Percentiles rank a stretch among this genome's conserved stretches.
Evolutionary conservation across 2,888 invertebrate genomes (phyloP).

Genomic region (Melanophora roralis): DNA sequence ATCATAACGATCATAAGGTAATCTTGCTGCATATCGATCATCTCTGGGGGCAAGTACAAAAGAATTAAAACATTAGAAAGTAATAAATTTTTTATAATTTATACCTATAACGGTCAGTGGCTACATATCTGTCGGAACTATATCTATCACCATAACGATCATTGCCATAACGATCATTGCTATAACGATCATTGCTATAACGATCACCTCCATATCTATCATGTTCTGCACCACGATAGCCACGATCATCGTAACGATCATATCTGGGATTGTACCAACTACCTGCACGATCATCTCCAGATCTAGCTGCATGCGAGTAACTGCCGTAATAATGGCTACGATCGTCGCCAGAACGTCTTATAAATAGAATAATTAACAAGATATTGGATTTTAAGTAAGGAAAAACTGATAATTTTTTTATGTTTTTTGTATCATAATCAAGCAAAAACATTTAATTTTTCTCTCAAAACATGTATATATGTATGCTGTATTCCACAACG

Average conservation of each 20-base stretch:
- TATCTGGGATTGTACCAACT: constrained; percentile 68
- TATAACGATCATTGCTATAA: constrained; percentile 59
- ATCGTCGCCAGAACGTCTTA: constrained; percentile 61
- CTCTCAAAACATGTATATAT: no score
- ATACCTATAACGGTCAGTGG: constrained; percentile 35
- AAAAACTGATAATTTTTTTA: no score
- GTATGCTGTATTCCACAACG: no score
- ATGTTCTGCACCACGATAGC: constrained; percentile 63
- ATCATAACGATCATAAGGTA: constrained; percentile 67
- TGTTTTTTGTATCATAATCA: no score
- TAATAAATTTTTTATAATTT: not conserved
- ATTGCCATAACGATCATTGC: constrained; percentile 23
- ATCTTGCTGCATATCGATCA: constrained; percentile 69
- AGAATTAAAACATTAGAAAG: not conserved
- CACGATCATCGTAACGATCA: constrained; percentile 73
- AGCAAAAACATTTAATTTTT: no score
- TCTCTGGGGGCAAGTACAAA: constrained; percentile 65
- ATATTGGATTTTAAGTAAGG: no score
- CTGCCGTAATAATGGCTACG: constrained; percentile 64
- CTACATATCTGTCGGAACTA: constrained; percentile 17
- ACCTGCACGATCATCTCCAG: constrained; percentile 69
- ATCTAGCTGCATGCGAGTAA: constrained; percentile 66
- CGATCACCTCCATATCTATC: constrained; percentile 47
- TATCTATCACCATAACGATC: constrained; percentile 31
- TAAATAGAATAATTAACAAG: not conserved